Evolutionary conservation across 1,140 invertebrate genomes (phyloP), one percentile per base, ranked within the genome.

Genomic region (Cardiocondyla obscurior): DNA sequence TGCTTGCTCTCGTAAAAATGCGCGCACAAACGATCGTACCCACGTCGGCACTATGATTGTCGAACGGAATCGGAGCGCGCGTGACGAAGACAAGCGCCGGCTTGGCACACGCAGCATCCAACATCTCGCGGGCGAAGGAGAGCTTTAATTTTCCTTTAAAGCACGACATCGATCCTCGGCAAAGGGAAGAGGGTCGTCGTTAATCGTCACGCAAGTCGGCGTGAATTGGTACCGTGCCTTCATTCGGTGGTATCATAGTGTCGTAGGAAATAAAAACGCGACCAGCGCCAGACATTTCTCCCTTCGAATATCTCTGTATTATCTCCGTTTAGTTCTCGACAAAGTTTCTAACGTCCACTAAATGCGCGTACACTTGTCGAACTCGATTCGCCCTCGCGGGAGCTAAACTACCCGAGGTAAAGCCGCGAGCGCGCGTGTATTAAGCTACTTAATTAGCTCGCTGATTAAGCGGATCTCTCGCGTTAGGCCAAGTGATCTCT

Each of bases 401-500:
- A 65, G 30, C 51, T 57, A 36, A 33, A 82, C 53, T 58, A 30
- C 44, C 22, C 60, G 39, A 25, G 4, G 30, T 36, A 22, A 44
- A 67, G 30, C 30, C 30, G 51, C 55, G 39, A 79, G 25, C 25
- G 53, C 49, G 57, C 49, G 25, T 30, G 28, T 19, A 62, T 22
- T 82, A 79, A 79, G n/a, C 33, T 79, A 67, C 57, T 65, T 46
- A 65, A n/a, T 69, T 69, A 53, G 73, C 28, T 67, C 83, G 53
- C 25, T 67, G 44, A 22, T 55, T 70, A 70, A 70, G 72, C 12
- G 67, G 60, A 79, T 30, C 39, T 44, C 44, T 73, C 85, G 51
- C 85, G 36, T 87, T 86, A 87, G 85, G 85, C 85, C 85, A 86
- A 87, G 76, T 53, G 25, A 72, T 86, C 46, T 33, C 7, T 28